Evolutionary conservation across 1,140 invertebrate genomes (phyloP), one percentile per base, ranked within the genome.

Genomic region (Achroia grisella): DNA sequence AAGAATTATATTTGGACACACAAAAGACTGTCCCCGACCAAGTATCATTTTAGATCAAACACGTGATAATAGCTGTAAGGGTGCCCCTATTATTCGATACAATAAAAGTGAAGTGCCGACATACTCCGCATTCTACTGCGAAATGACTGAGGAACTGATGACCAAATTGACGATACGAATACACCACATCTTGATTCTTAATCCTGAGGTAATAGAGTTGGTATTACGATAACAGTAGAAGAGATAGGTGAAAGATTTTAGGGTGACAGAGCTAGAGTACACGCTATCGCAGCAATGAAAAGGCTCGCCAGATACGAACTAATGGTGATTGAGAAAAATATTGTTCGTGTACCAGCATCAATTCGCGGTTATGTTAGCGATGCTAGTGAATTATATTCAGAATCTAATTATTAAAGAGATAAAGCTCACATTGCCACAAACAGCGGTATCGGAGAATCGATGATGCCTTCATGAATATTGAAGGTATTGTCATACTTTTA

Each of bases 241-340:
- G 44, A 54, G 39, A 53, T 52, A 57, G 48, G 61, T 70, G 71
- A 65, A 52, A 56, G 44, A 64, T 72, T 73, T 81, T 73, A 54
- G 75, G 48, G 52, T 79, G 62, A 65, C 63, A 66, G 39, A 28
- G 44, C 13, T 10, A 49, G 46, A 55, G 36, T 52, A 49, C 52
- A 63, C 56, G 67, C 59, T 76, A 76, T 80, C 63, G 54, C 56
- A 17, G 48, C 51, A 58, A 50, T 69, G 65, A 79, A 76, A 79
- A 77, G 71, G 66, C 66, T 60, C 55, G 55, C 35, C 56, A 79
- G 81, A 82, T 85, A 85, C 71, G 64, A 35, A 79, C 78, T 85
- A 85, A 85, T 85, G 78, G 77, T 82, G 78, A 85, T 82, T 85
- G 78, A 70, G 78, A 85, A 85, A 85, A 85, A 85, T 82, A 85